Percentiles rank a stretch among this genome's conserved stretches.
Conservation (phyloP, 2,113 vertebrate genomes). For the Coregonus clupeaformis region DNA sequence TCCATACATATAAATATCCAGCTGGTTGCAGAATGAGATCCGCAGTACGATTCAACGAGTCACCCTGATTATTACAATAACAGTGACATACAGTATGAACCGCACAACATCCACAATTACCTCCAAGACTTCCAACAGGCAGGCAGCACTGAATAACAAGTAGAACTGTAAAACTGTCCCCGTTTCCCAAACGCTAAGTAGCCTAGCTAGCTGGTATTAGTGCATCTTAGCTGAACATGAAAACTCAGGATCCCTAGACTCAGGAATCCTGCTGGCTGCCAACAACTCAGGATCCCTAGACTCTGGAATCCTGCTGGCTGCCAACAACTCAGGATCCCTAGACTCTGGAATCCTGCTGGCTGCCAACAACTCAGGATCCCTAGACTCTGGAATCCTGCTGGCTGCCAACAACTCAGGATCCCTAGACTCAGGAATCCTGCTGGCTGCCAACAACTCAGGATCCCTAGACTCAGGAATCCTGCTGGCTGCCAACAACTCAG, state of each 20-base stretch:
- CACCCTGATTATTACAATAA: slow-evolving; percentile 45
- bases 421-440: no score
- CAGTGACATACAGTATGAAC: slow-evolving; percentile 41
- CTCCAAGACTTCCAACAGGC: slow-evolving; percentile 36
- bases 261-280: no score
- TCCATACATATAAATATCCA: slow-evolving; percentile 16
- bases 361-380: no score
- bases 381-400: no score
- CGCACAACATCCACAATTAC: slow-evolving; percentile 40
- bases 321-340: no score
- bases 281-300: no score
- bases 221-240: slow-evolving; percentile 66
- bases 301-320: no score
- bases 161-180: slow-evolving; percentile 42
- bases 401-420: no score
- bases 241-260: no score
- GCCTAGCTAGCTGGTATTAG: slow-evolving; percentile 69
- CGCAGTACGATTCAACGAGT: slow-evolving; percentile 20
- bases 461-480: no score
- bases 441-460: slow-evolving; percentile 13
- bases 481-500: no score
- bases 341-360: no score
- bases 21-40: slow-evolving; percentile 32
- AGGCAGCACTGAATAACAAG: slow-evolving; percentile 36
- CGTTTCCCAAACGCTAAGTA: slow-evolving; percentile 54